Conservation (phyloP, 2,888 invertebrate genomes). For the Clepsis dumicolana region DNA sequence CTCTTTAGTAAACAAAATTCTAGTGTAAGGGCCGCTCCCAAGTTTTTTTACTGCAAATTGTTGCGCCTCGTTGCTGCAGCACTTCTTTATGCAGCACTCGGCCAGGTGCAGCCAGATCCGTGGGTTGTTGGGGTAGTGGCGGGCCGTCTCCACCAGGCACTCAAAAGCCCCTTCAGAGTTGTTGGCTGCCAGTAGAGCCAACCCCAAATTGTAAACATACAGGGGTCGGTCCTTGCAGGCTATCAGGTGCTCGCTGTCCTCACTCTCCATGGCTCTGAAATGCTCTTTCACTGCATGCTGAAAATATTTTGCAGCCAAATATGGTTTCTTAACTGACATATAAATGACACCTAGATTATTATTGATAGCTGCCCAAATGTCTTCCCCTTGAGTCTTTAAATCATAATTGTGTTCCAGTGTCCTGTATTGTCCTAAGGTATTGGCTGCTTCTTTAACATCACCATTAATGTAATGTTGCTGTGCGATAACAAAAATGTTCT, state of each 20-base stretch:
- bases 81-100: slow-evolving; percentile 94
- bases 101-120: slow-evolving; percentile 96
- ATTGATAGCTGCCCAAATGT: slow-evolving; percentile 87
- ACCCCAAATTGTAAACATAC: slow-evolving; percentile 93
- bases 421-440: slow-evolving; percentile 72
- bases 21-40: slow-evolving; percentile 79
- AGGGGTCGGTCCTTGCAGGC: slow-evolving; percentile 85
- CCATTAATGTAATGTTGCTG: slow-evolving; percentile 78
- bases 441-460: slow-evolving; percentile 74
- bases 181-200: slow-evolving; percentile 93
- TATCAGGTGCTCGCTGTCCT: slow-evolving; percentile 74
- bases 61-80: slow-evolving; percentile 85
- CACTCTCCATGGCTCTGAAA: slow-evolving; percentile 76
- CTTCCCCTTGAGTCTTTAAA: slow-evolving; percentile 77
- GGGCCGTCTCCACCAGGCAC: slow-evolving; percentile 94
- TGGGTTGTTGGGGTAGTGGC: slow-evolving; percentile 95
- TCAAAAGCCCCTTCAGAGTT: slow-evolving; percentile 95
- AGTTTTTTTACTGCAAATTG: slow-evolving; percentile 78
- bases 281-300: slow-evolving; percentile 93
- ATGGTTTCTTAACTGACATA: slow-evolving; percentile 92
- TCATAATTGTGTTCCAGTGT: slow-evolving; percentile 73
- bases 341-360: slow-evolving; percentile 94
- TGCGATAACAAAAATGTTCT: slow-evolving; percentile 78
- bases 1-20: slow-evolving; percentile 73
- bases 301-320: slow-evolving; percentile 92